Evolutionary conservation across 1,140 invertebrate genomes (phyloP).

Genomic region (Zaprionus capensis): DNA sequence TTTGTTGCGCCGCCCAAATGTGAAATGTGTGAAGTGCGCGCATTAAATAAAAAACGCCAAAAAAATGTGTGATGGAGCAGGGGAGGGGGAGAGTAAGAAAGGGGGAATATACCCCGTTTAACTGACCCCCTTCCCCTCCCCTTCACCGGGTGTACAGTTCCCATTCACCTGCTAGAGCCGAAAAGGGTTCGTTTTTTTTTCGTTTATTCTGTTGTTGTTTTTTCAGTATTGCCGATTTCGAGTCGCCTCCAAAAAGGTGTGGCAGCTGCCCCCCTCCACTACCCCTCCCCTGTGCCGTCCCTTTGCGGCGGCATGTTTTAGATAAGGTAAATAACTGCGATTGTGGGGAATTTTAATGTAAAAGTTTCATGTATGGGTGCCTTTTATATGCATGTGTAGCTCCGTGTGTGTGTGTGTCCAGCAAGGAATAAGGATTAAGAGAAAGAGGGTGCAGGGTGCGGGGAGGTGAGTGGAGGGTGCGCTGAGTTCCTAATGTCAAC

Average conservation of each 20-base stretch:
- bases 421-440: background rate
- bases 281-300: background rate
- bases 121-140: background rate
- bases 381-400: background rate
- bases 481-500: background rate
- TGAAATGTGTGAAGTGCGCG: conserved; percentile 80
- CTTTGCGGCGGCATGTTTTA: conserved; percentile 59
- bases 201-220: conserved; percentile 17
- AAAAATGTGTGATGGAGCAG: conserved; percentile 3
- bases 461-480: background rate
- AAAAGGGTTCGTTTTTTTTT: conserved; percentile 5
- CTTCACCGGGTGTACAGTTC: background rate
- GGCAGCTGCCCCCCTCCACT: background rate
- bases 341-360: conserved; percentile 74
- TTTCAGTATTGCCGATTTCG: conserved; percentile 49
- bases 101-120: background rate
- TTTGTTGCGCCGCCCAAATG: conserved; percentile 53
- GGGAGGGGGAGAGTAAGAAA: background rate
- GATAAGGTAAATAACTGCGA: conserved; percentile 78
- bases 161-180: conserved; percentile 1
- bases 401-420: background rate
- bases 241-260: conserved; percentile 34
- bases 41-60: conserved; percentile 78
- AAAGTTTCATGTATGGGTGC: conserved; percentile 52
- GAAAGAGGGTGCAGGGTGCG: too few species aligned